Percentiles rank a stretch among this genome's conserved stretches.
Conservation (phyloP, 1,140 invertebrate genomes). For the Pomacea maculata region DNA sequence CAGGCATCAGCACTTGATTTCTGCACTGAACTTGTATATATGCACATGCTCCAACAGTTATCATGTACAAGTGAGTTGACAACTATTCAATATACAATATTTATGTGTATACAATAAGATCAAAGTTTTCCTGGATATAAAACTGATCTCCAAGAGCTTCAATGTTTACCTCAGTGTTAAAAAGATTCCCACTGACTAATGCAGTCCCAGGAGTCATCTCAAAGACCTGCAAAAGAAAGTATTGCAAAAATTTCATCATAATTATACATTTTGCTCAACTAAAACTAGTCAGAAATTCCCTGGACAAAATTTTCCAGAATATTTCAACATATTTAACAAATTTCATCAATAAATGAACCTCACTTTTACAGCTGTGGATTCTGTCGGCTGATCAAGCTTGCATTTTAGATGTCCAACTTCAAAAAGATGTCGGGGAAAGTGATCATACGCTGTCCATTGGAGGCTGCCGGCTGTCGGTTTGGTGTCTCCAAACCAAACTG, state of each 20-base stretch:
- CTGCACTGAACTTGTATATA: not conserved
- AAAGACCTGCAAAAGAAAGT: slow-evolving; percentile 38
- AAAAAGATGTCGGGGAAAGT: slow-evolving; percentile 12
- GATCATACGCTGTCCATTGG: not conserved
- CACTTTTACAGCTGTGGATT: not conserved
- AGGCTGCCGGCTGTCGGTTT: not conserved
- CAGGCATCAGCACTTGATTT: too few species aligned
- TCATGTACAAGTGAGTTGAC: too few species aligned
- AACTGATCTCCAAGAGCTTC: not conserved
- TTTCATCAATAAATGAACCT: not conserved
- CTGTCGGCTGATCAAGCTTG: not conserved
- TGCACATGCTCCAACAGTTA: not conserved
- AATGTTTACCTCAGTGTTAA: slow-evolving; percentile 35
- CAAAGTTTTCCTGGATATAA: not conserved
- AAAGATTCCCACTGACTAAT: slow-evolving; percentile 40
- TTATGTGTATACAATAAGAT: not conserved
- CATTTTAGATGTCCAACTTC: not conserved
- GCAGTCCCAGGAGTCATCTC: slow-evolving; percentile 39
- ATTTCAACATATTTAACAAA: not conserved
- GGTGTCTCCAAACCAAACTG: slow-evolving; percentile 43
- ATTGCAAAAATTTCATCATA: not conserved
- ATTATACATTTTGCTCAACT: too few species aligned
- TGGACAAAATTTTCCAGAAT: not conserved
- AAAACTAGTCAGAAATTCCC: not conserved
- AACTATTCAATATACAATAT: not conserved